phyloP scores from a whole-genome alignment of 2,888 invertebrate genomes.

The Euzetes globulus region DNA sequence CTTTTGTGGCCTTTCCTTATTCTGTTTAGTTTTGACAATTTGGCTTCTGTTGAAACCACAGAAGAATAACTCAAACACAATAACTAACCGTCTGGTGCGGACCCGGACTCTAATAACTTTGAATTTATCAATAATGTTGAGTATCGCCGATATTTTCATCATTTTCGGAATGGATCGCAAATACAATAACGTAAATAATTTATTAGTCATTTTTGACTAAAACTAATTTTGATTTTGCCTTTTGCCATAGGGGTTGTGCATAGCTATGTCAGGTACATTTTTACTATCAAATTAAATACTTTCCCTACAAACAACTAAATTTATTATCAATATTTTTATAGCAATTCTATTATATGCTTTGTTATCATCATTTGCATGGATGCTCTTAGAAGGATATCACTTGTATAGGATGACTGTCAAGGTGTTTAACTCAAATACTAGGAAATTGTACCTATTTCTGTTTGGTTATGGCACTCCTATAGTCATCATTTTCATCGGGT shows the following conservation, averaged over 20 bases:
- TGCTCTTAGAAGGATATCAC: constrained; percentile 39
- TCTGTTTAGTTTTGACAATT: constrained; percentile 36
- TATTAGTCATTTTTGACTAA: neutral
- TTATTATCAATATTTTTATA: neutral
- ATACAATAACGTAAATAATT: neutral
- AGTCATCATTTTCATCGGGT: neutral
- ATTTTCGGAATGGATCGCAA: constrained; percentile 30
- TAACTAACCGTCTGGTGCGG: neutral
- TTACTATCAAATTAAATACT: neutral
- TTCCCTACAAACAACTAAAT: too few relatives aligned
- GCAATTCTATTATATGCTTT: constrained; percentile 36
- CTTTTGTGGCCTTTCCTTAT: constrained; percentile 33
- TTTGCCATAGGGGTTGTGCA: constrained; percentile 31
- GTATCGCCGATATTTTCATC: constrained; percentile 35
- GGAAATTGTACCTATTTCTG: neutral
- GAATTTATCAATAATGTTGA: constrained; percentile 37
- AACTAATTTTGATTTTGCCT: neutral
- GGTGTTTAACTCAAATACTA: constrained; percentile 27
- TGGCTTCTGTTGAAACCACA: constrained; percentile 33
- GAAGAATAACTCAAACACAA: constrained; percentile 32
- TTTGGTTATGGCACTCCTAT: constrained; percentile 22
- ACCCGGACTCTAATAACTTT: constrained; percentile 31
- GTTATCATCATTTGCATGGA: constrained; percentile 39
- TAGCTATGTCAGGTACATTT: constrained; percentile 28
- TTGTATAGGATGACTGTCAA: constrained; percentile 38